Evolutionary conservation across 2,888 invertebrate species (phyloP), one percentile per base, ranked within the genome.

Genomic region (Dyspetes luteomarginatus): DNA sequence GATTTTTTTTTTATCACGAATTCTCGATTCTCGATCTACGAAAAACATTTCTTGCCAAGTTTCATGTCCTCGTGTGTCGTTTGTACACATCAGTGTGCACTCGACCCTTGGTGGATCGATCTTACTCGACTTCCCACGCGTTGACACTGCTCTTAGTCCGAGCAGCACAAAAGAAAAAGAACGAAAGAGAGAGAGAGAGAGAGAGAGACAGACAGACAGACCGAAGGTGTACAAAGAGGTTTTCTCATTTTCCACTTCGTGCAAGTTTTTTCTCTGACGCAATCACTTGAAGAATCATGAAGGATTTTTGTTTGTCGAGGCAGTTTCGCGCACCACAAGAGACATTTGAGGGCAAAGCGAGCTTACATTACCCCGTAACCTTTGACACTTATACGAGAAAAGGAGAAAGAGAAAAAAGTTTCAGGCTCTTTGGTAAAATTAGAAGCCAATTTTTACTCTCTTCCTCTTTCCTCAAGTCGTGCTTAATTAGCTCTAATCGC

Each of bases 61-160:
- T 36, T 41, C 3, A n/a, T 17, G 56, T 19, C 19, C 56, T 45
- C n/a, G 56, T 4, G 3, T 7, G 26, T 55, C 64, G 19, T 28
- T 55, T 62, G 12, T 43, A 43, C 50, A 41, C 62, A 45, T 17
- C 17, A n/a, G 62, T 55, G 64, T 41, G 43, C 43, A 55, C 52
- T 64, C 50, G 62, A 41, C 50, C 12, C 52, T 22, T 55, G 43
- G 43, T 28, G 28, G 55, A 73, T 73, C 73, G 64, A 73, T 73
- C 52, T 64, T n/a, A 55, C 64, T 73, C 43, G 5, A 19, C 55
- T 55, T 45, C 55, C 43, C 22, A 43, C 64, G 28, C 52, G n/a
- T 52, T 41, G 45, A 52, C 52, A 43, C 36, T 45, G 60, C n/a
- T n/a, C n/a, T n/a, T n/a, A 58, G 28, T 17, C 7, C 28, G 36